phyloP scores from a whole-genome alignment of 2,797 vertebrate genomes.

The Clarias laeviceps region DNA sequence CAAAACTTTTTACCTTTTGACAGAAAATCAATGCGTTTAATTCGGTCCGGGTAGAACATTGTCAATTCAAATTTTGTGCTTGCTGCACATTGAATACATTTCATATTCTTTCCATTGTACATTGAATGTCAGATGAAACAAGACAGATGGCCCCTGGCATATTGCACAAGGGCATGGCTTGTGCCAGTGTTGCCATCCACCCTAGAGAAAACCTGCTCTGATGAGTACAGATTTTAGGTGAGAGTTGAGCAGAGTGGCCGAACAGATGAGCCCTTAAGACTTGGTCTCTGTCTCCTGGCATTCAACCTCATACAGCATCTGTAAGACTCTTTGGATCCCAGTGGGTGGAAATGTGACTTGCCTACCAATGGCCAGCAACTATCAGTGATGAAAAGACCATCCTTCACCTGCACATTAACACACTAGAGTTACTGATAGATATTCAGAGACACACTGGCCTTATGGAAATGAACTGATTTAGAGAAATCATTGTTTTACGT shows the following conservation, averaged over 20 bases:
- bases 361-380: slow-evolving; percentile 15
- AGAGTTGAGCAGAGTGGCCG: slow-evolving; percentile 24
- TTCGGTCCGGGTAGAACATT: slow-evolving; percentile 14
- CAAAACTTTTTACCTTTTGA: neutral
- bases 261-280: slow-evolving; percentile 34
- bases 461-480: too few species aligned
- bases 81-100: slow-evolving; percentile 10
- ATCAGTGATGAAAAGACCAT: neutral
- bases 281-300: slow-evolving; percentile 8
- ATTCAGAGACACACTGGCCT: neutral
- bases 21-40: slow-evolving; percentile 15
- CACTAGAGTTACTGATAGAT: neutral
- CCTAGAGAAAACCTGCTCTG: slow-evolving; percentile 17
- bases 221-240: slow-evolving; percentile 33
- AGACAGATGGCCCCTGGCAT: slow-evolving; percentile 36
- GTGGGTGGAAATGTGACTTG: slow-evolving; percentile 8
- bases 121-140: slow-evolving; percentile 35
- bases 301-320: slow-evolving; percentile 34
- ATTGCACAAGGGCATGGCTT: slow-evolving; percentile 30
- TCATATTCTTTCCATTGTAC: neutral
- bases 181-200: slow-evolving; percentile 24
- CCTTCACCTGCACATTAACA: slow-evolving; percentile 1
- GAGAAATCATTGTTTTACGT: neutral
- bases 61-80: slow-evolving; percentile 16
- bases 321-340: slow-evolving; percentile 1